Evolutionary conservation across 92 coral and sea anemone species (phyloP).

Genomic region (Epizoanthus fatuus): DNA sequence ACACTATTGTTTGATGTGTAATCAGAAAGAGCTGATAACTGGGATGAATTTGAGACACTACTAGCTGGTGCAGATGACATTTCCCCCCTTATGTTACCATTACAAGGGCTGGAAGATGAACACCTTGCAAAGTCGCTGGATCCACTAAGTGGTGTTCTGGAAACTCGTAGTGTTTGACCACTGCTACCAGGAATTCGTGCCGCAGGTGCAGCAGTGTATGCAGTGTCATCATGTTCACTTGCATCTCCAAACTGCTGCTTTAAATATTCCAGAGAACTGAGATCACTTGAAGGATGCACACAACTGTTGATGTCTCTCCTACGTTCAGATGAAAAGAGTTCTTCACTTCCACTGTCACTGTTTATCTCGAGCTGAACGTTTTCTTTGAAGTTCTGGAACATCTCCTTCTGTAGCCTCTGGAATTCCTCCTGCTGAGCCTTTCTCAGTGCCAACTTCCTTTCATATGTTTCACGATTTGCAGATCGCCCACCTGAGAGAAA

Average conservation of each 20-base stretch:
- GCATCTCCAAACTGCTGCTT: constrained; percentile 59
- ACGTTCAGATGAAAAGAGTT: constrained; percentile 28
- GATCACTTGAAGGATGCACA: constrained; percentile 6
- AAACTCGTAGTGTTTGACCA: neutral
- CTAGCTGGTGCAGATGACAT: neutral
- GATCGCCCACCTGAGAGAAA: neutral
- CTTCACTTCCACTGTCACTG: constrained; percentile 49
- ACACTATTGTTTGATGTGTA: neutral
- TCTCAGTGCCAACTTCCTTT: constrained; percentile 63
- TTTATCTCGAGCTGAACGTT: constrained; percentile 42
- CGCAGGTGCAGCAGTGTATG: constrained; percentile 24
- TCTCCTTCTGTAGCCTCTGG: constrained; percentile 68
- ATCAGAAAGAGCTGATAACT: neutral
- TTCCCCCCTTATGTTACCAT: neutral
- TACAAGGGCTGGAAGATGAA: neutral
- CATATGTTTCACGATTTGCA: neutral
- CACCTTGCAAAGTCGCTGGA: neutral
- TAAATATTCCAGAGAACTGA: constrained; percentile 57
- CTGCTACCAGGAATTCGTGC: constrained; percentile 66
- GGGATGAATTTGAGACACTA: neutral
- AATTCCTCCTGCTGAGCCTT: constrained; percentile 67
- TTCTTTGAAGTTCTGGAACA: constrained; percentile 66
- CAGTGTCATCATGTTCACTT: neutral
- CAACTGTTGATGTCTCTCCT: constrained; percentile 1
- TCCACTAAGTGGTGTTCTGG: neutral